Evolutionary conservation across 2,888 invertebrate species (phyloP), one percentile per base, ranked within the genome.

Genomic region (Tholera decimalis): DNA sequence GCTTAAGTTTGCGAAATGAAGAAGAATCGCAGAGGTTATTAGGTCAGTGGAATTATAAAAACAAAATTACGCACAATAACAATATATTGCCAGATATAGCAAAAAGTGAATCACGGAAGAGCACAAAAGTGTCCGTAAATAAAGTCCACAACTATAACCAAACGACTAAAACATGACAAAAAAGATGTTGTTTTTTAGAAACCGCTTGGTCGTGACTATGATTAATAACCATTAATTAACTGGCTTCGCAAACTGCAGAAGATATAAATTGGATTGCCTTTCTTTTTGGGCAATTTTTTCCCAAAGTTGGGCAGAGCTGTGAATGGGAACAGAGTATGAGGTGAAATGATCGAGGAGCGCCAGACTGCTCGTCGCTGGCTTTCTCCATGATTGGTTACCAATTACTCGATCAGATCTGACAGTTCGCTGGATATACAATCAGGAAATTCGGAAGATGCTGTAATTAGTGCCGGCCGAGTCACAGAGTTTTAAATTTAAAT

Each of bases 331-430:
- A 78, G 71, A 84, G 80, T 82, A 81, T 83, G 85, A 82, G 78
- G 83, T 64, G 71, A 73, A 80, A 85, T 86, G 86, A 83, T 79
- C 60, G 82, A 83, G 83, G 83, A 79, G 78, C 79, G 81, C 77
- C 78, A 82, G 83, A 81, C 81, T 74, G 75, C 56, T 60, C 66
- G 82, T 66, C 85, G 79, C 81, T 76, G 80, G 86, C 92, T 92
- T 92, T 93, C 92, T 85, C 92, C 87, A 78, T 87, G 89, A 91
- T 90, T 89, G 91, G 85, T 83, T 71, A 82, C 87, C 88, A 89
- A 91, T 92, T 91, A 91, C 85, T 83, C 83, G 83, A 83, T 82
- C 83, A 81, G 83, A 80, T 74, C 83, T 83, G 86, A 69, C 79
- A 82, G 77, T 58, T 39, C 65, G 54, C 76, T 72, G 82, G 83